Conservation (phyloP, 2,888 invertebrate genomes). For the Agrochola lychnidis region DNA sequence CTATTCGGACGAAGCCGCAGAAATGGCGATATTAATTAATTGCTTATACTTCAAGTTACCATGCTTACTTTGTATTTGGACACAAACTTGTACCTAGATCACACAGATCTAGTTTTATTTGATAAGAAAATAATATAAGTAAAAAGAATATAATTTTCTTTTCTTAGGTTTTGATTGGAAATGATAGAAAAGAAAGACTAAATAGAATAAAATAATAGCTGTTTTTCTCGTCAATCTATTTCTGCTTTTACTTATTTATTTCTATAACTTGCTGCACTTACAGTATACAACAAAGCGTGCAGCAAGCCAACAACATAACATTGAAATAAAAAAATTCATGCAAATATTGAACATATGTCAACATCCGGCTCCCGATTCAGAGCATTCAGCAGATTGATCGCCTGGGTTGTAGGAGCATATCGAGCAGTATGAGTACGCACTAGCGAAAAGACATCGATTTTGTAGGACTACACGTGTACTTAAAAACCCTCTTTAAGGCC, state of each 20-base stretch:
- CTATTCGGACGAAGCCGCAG: conserved; percentile 14
- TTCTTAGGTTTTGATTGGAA: neutral
- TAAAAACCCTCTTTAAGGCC: neutral
- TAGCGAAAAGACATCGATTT: too few relatives aligned
- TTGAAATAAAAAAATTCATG: too few relatives aligned
- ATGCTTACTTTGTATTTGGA: neutral
- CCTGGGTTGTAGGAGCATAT: too few relatives aligned
- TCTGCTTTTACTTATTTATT: neutral
- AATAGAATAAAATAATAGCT: neutral
- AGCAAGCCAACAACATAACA: too few relatives aligned
- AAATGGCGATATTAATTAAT: conserved; percentile 51
- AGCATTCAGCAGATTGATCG: too few relatives aligned
- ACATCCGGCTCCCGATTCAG: too few relatives aligned
- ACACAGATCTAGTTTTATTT: neutral
- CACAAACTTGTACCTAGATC: neutral
- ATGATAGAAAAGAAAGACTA: neutral
- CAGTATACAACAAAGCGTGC: neutral
- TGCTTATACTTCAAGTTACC: conserved; percentile 5
- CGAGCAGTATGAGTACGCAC: too few relatives aligned
- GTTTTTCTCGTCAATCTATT: neutral
- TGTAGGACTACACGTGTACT: neutral
- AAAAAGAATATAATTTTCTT: neutral
- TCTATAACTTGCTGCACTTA: neutral
- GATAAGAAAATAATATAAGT: neutral
- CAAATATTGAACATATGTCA: too few relatives aligned